Base-by-base conservation (phyloP, 1,140 invertebrate genomes). In the Carcinoscorpius rotundicauda region DNA sequence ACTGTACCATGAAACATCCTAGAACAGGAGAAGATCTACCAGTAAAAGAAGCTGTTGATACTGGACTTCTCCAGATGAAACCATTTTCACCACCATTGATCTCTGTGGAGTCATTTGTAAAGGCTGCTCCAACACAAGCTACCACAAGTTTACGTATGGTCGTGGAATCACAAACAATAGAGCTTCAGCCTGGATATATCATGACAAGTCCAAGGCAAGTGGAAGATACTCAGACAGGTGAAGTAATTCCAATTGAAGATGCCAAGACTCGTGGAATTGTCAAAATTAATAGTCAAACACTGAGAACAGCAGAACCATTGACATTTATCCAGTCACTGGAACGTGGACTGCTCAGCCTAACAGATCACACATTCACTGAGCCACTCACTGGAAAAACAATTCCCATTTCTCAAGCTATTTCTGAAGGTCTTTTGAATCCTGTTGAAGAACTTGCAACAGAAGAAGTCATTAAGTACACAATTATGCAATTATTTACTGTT, bases 181-280 rank as follows among this genome's bases (percentile, higher is more conserved):
- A 61, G 48, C 10, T 48, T 6, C 10, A 57, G 11, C 60, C 60
- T 51, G 60, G 60, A 5, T 61, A 11, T 61, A 61, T 49, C 10
- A 61, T 61, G 60, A 11, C n/a, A 11, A 49, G 60, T 11, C 60
- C 60, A 4, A 52, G 49, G 11, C 60, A 61, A 61, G 60, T 61
- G 3, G 60, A 29, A 53, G 87, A 93, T 77, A 86, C 87, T 5
- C 82, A 82, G 64, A 87, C 85, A 50, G 86, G 86, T 50, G 82
- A 85, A 71, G 80, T 84, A 5, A 84, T 93, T 69, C 83, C 85
- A 3, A 84, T 95, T 60, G 84, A 90, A 73, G 86, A 90, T 75
- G 91, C 91, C 0, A 82, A 63, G 55, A 10, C 52, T 0, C 55
- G 49, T 52, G 68, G 68, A 4, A 49, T 69, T 56, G 58, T 69